A percentile compares a stretch with the other conserved stretches of the same genome.
phyloP scores from a whole-genome alignment of 2,113 vertebrate species.

The Oophaga pumilio region DNA sequence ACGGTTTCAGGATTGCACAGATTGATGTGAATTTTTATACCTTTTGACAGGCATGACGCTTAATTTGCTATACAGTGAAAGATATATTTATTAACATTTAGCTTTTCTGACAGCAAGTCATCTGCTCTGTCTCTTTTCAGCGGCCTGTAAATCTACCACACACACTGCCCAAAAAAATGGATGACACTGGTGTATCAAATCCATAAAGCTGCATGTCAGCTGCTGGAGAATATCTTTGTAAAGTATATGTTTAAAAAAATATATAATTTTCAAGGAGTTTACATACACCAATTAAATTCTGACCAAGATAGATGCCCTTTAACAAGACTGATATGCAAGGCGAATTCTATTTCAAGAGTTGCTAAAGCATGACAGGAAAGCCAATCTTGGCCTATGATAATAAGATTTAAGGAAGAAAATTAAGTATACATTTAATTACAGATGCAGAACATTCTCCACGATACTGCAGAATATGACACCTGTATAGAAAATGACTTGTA shows the following conservation, averaged over 20 bases:
- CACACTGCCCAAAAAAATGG: background rate
- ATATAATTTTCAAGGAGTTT: background rate
- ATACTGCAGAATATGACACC: background rate
- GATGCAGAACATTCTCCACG: background rate
- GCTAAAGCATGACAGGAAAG: constrained; percentile 1
- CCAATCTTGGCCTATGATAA: background rate
- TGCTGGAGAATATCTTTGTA: background rate
- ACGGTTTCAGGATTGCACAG: constrained; percentile 17
- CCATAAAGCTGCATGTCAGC: background rate
- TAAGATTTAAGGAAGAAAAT: background rate
- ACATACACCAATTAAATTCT: constrained; percentile 5
- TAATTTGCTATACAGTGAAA: constrained; percentile 46
- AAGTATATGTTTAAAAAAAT: background rate
- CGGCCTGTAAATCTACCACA: constrained; percentile 5
- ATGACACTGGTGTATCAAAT: background rate
- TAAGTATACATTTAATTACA: background rate
- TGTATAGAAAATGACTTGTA: background rate
- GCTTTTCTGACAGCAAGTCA: constrained; percentile 51
- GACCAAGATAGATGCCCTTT: background rate
- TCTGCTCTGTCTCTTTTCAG: constrained; percentile 36
- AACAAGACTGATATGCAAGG: background rate
- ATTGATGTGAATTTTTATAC: constrained; percentile 20
- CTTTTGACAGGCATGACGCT: constrained; percentile 40
- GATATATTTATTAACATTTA: constrained; percentile 57
- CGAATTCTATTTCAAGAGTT: background rate